Evolutionary conservation across 2,888 invertebrate genomes (phyloP), one percentile per base, ranked within the genome.

Genomic region (Drosophila pseudotalamancana): DNA sequence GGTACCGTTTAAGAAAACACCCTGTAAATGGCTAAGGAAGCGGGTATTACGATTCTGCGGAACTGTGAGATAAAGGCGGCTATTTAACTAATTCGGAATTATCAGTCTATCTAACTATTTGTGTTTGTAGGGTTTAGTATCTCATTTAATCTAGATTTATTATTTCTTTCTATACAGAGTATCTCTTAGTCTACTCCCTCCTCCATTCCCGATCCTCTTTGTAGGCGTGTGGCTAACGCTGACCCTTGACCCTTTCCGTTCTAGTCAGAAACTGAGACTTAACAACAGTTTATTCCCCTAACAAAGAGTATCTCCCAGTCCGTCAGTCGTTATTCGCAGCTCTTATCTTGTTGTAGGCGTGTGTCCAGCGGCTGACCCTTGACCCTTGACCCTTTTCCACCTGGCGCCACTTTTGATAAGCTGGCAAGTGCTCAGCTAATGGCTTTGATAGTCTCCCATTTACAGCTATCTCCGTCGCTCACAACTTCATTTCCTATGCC

Each of bases 361-460:
- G 35, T 21, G 51, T 23, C 14, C 23, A 19, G 29, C 32, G 6
- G 54, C 56, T 59, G 60, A 45, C 60, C 57, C 35, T 51, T 62
- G 83, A 72, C 66, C 86, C 74, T 71, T 27, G 27, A 27, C 27
- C 27, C 27, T 35, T n/a, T 73, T 72, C 56, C 74, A 68, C 64
- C 83, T 77, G 80, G 70, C 80, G 80, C 80, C 80, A 83, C 46
- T 37, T 45, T 49, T 49, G 86, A 80, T 86, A 72, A 73, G 63
- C 53, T n/a, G 42, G 34, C 32, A 23, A 37, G 66, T 29, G 53
- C 37, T 29, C 40, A 55, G 53, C 77, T 86, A 80, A 86, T 80
- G 86, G 70, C 39, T 48, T 45, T 32, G 68, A 57, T 63, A 45
- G 43, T 18, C 37, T 8, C 40, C 49, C 53, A 72, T 49, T 49